Base-by-base conservation (phyloP, 2,888 invertebrate species). In the Melangyna quadrimaculata region DNA sequence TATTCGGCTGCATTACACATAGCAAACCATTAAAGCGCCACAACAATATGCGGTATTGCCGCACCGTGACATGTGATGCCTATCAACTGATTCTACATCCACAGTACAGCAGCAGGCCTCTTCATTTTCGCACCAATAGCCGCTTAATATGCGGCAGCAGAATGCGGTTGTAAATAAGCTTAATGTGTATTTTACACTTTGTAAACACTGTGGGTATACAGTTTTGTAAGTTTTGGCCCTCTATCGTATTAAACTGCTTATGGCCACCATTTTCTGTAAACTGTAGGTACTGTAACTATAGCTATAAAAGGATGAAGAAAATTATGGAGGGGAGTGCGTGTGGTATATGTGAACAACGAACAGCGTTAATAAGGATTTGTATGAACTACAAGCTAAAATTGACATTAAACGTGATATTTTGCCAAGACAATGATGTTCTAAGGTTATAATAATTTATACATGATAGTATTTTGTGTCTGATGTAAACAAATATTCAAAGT, bases 181-280 rank as follows among this genome's bases (percentile, higher is more conserved):
- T 73, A 73, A 81, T 86, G 81, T 81, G 77, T 81, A 77, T 69
- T 81, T 81, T 81, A 81, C 86, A 81, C 81, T 73, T 86, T 86
- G 86, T 86, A 78, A 81, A 73, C 40, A 78, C 45, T 72, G 75
- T 40, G 84, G 80, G 75, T 80, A 61, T 40, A 75, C n/a, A n/a
- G 72, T 77, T 80, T 80, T 80, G 84, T 84, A 75, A 77, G 72
- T 57, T 84, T 84, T 80, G 75, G 61, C 67, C 69, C 75, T 77
- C 37, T 35, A 29, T 80, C 65, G 71, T 72, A 51, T 67, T 48
- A 67, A 84, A 77, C 70, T 80, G 80, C 67, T 80, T 61, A 61
- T 59, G 45, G 40, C 59, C 45, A 24, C 48, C 19, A 24, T 67
- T 67, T 67, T 4, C 59, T 22, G 22, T 24, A 45, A 63, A n/a